Conservation (phyloP, 2,113 vertebrate genomes). For the Chrysochloris asiatica region DNA sequence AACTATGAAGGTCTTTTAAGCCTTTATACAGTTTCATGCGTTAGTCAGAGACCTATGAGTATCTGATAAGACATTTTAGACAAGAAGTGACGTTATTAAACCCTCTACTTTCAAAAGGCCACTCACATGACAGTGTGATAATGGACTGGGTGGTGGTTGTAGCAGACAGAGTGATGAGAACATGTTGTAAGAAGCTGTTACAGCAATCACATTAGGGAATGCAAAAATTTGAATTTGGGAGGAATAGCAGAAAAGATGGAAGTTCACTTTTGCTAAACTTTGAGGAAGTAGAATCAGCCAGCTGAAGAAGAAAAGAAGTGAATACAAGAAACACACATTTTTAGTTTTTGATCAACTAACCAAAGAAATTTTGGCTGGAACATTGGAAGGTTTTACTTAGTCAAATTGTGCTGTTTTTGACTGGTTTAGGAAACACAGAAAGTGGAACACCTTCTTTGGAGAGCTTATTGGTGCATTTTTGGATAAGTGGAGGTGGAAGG, state of each 20-base stretch:
- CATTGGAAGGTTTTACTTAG: neutral
- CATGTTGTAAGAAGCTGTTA: neutral
- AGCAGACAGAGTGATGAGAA: neutral
- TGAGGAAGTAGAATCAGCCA: neutral
- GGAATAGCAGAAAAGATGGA: neutral
- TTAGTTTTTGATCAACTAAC: neutral
- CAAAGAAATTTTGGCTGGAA: neutral
- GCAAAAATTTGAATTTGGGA: neutral
- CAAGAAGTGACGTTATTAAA: neutral
- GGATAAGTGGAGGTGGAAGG: neutral
- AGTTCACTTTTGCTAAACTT: neutral
- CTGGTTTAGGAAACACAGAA: neutral
- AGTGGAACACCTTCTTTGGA: neutral
- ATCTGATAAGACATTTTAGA: conserved; percentile 15
- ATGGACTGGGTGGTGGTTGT: neutral
- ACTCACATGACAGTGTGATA: neutral
- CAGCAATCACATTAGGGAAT: neutral
- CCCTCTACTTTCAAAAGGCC: conserved; percentile 4
- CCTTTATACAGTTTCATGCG: neutral
- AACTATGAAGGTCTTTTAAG: conserved; percentile 18
- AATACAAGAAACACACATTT: neutral
- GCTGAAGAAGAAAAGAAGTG: neutral
- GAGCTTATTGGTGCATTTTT: neutral
- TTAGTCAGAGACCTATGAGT: neutral
- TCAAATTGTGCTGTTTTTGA: neutral